Percentiles rank a stretch among this genome's conserved stretches.
These are phyloP conservation scores for Apogon talboti DNA, from an alignment of 2,797 vertebrate genomes.

Conservation along the genomic window DNA sequence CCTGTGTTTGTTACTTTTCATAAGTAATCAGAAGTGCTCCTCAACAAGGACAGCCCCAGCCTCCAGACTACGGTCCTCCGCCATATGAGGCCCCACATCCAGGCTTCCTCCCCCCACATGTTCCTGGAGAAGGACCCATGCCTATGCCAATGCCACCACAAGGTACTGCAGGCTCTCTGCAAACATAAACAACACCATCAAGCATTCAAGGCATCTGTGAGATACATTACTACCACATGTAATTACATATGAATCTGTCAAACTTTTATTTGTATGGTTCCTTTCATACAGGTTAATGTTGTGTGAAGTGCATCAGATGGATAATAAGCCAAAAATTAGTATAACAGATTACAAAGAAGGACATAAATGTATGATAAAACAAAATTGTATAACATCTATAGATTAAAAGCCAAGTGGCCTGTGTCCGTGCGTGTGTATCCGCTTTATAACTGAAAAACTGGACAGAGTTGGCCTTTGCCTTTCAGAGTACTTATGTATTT, in stretches of 20 bases:
- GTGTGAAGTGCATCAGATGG: too few relatives aligned
- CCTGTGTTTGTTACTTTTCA: constrained; percentile 42
- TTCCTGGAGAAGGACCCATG: constrained; percentile 87
- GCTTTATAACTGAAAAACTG: too few relatives aligned
- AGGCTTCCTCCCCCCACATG: constrained; percentile 89
- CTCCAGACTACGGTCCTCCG: constrained; percentile 92
- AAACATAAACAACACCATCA: constrained; percentile 4
- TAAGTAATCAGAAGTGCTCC: constrained; percentile 83
- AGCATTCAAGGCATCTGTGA: neutral
- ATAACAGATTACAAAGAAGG: too few relatives aligned
- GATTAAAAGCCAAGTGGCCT: too few relatives aligned
- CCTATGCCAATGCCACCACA: constrained; percentile 71
- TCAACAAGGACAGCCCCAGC: constrained; percentile 85
- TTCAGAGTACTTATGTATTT: too few relatives aligned
- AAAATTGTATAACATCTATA: too few relatives aligned
- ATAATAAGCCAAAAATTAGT: too few relatives aligned
- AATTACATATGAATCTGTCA: neutral
- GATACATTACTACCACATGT: neutral
- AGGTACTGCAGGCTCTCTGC: constrained; percentile 57
- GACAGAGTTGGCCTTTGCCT: too few relatives aligned
- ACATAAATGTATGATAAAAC: too few relatives aligned
- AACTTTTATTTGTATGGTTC: too few relatives aligned
- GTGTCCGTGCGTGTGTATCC: too few relatives aligned
- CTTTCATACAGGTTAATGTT: too few relatives aligned
- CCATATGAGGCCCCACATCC: constrained; percentile 91